These are phyloP conservation scores for Apotomis turbidana DNA, from an alignment of 2,888 invertebrate species.

Conservation along the genomic window DNA sequence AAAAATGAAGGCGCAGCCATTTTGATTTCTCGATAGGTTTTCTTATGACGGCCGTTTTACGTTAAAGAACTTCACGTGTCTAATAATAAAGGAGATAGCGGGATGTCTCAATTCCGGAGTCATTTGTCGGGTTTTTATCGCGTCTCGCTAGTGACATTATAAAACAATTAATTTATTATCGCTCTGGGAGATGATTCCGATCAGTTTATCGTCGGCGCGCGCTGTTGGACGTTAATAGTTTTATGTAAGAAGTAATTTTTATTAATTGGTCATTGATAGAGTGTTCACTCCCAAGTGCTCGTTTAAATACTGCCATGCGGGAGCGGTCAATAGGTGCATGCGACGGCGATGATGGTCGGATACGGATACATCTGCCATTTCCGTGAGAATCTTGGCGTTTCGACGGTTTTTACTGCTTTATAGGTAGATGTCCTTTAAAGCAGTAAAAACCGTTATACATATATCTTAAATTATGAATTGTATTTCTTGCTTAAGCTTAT, in stretches of 20 bases:
- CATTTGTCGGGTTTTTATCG: constrained; percentile 79
- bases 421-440: not conserved
- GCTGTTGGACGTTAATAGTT: constrained; percentile 77
- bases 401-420: constrained; percentile 2
- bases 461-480: no score
- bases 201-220: constrained; percentile 73
- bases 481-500: no score
- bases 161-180: constrained; percentile 83
- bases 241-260: constrained; percentile 78
- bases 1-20: constrained; percentile 67
- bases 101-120: constrained; percentile 80
- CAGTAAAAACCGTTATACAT: no score
- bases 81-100: constrained; percentile 78
- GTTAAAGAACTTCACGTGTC: constrained; percentile 67
- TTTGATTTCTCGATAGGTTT: constrained; percentile 73
- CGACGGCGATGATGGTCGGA: constrained; percentile 11
- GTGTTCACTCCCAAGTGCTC: constrained; percentile 54
- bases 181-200: constrained; percentile 71
- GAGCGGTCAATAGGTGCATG: constrained; percentile 53
- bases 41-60: constrained; percentile 69
- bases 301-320: constrained; percentile 67
- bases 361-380: constrained; percentile 31
- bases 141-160: constrained; percentile 76
- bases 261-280: constrained; percentile 79
- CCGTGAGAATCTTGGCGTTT: constrained; percentile 21